A percentile compares a stretch with the other conserved stretches of the same genome.
These are phyloP conservation scores for Lepisosteus osseus DNA, from an alignment of 2,113 vertebrate genomes.

Conservation along the genomic window DNA sequence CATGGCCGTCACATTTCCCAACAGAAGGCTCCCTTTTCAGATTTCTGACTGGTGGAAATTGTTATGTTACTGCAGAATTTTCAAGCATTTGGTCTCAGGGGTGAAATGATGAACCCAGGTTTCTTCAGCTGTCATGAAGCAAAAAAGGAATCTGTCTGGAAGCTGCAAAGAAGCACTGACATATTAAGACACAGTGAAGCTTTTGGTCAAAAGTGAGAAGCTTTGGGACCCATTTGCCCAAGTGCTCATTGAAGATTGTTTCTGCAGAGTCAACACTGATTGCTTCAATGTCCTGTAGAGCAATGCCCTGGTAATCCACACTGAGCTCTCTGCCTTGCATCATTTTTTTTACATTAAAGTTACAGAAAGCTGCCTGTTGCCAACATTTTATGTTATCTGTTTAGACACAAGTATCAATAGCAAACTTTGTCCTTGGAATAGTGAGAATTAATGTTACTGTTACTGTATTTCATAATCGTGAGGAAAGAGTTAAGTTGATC, in stretches of 20 bases:
- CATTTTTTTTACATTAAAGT: not conserved
- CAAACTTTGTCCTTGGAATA: too few species aligned
- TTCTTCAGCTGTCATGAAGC: slow-evolving; percentile 33
- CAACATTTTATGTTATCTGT: too few species aligned
- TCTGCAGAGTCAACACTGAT: slow-evolving; percentile 30
- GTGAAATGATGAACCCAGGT: slow-evolving; percentile 22
- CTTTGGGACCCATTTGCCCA: slow-evolving; percentile 55
- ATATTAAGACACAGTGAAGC: slow-evolving; percentile 10
- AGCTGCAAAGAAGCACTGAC: slow-evolving; percentile 1
- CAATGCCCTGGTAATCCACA: not conserved
- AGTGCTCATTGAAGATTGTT: slow-evolving; percentile 29
- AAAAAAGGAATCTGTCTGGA: slow-evolving; percentile 10
- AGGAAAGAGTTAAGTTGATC: too few species aligned
- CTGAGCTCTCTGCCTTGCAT: not conserved
- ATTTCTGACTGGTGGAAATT: slow-evolving; percentile 52
- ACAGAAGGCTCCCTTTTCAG: slow-evolving; percentile 30
- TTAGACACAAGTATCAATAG: too few species aligned
- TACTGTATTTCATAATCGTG: too few species aligned
- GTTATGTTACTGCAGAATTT: slow-evolving; percentile 54
- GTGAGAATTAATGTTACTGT: too few species aligned
- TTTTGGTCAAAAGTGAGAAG: slow-evolving; percentile 29
- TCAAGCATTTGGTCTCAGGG: slow-evolving; percentile 39
- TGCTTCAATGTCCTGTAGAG: not conserved
- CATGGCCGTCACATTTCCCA: slow-evolving; percentile 30
- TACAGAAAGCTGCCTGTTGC: not conserved